These are phyloP conservation scores for Gymnoscopelus microlampas DNA, from an alignment of 2,797 vertebrate genomes.

Conservation along the genomic window DNA sequence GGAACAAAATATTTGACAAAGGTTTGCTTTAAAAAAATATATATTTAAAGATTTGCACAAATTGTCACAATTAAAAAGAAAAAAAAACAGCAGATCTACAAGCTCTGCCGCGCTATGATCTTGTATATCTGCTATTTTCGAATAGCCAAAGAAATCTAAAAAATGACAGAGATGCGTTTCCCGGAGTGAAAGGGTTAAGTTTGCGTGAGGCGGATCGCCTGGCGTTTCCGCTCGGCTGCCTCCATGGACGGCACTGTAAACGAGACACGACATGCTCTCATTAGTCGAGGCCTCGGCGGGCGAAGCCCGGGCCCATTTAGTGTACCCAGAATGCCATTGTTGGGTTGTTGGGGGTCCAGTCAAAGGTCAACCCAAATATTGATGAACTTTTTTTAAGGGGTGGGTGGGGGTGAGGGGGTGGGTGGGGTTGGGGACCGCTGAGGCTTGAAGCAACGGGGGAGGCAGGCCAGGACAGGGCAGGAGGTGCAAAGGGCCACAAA, in stretches of 20 bases:
- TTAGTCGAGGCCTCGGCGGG: constrained; percentile 94
- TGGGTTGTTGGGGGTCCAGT: constrained; percentile 89
- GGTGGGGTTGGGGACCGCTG: constrained; percentile 46
- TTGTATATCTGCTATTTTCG: too few species aligned
- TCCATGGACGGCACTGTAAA: constrained; percentile 91
- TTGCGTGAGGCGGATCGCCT: constrained; percentile 87
- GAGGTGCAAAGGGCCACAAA: constrained; percentile 68
- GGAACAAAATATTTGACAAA: too few species aligned
- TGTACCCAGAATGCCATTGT: constrained; percentile 95
- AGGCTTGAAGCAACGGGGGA: constrained; percentile 74
- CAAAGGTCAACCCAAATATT: constrained; percentile 95
- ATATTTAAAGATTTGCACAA: too few species aligned
- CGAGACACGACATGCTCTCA: constrained; percentile 97
- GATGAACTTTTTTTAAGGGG: constrained; percentile 85
- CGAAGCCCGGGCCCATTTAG: constrained; percentile 91
- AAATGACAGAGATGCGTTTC: too few species aligned
- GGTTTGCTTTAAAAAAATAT: too few species aligned
- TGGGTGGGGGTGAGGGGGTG: constrained; percentile 36
- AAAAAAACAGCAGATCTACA: too few species aligned
- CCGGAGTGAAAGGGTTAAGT: constrained; percentile 29
- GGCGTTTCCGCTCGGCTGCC: constrained; percentile 94
- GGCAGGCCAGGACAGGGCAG: constrained; percentile 48
- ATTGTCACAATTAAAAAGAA: too few species aligned
- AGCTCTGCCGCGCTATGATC: too few species aligned
- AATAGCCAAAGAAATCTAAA: too few species aligned